These are phyloP conservation scores for Petrocephalus microphthalmus DNA, from an alignment of 2,113 vertebrate species.

Conservation along the genomic window DNA sequence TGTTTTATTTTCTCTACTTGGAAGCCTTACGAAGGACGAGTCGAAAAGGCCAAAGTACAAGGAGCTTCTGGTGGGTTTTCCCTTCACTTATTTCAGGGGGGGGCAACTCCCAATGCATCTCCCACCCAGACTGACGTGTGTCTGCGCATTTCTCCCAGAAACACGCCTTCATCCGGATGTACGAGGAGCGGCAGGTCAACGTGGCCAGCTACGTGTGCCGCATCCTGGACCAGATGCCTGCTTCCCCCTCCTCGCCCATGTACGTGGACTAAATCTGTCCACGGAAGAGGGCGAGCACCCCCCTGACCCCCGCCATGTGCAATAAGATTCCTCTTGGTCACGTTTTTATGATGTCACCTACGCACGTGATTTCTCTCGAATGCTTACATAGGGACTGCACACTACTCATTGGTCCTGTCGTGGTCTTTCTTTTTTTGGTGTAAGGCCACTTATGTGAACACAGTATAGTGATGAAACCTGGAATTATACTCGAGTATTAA, in stretches of 20 bases:
- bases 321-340: slow-evolving; percentile 74
- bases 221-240: slow-evolving; percentile 94
- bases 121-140: not conserved
- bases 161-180: slow-evolving; percentile 97
- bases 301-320: slow-evolving; percentile 70
- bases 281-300: slow-evolving; percentile 56
- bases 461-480: slow-evolving; percentile 67
- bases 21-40: slow-evolving; percentile 98
- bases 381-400: slow-evolving; percentile 35
- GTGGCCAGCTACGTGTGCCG: slow-evolving; percentile 90
- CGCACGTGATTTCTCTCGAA: slow-evolving; percentile 40
- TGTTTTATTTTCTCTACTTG: not conserved
- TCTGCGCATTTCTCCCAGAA: slow-evolving; percentile 60
- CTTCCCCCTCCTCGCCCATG: slow-evolving; percentile 92
- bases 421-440: slow-evolving; percentile 60
- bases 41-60: slow-evolving; percentile 99
- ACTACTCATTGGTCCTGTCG: slow-evolving; percentile 56
- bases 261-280: slow-evolving; percentile 72
- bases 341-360: slow-evolving; percentile 78
- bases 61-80: slow-evolving; percentile 90
- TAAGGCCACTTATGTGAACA: slow-evolving; percentile 65
- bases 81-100: not conserved
- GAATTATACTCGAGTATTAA: slow-evolving; percentile 74
- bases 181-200: slow-evolving; percentile 89
- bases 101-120: not conserved